A percentile compares a stretch with the other conserved stretches of the same genome.
phyloP scores from a whole-genome alignment of 2,888 invertebrate genomes.

The Caenorhabditis sp. region DNA sequence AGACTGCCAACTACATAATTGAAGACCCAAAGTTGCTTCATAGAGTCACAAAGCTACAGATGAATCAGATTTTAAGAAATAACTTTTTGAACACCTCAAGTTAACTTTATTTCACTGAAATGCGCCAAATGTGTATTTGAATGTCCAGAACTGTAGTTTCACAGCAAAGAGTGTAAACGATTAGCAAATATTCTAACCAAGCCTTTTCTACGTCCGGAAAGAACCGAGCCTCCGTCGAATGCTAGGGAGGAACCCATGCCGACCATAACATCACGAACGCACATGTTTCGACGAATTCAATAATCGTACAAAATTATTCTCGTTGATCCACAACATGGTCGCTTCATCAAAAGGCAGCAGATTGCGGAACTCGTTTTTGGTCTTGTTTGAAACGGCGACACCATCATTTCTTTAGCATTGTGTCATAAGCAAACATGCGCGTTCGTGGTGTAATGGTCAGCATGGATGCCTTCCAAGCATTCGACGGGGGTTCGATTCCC shows the following conservation, averaged over 20 bases:
- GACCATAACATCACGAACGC: constrained; percentile 77
- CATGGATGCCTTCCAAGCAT: constrained; percentile 77
- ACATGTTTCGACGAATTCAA: not conserved
- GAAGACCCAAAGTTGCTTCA: too few species aligned
- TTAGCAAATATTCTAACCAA: too few species aligned
- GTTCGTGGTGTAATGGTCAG: constrained; percentile 74
- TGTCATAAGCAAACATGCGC: constrained; percentile 2
- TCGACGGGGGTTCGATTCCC: constrained; percentile 78
- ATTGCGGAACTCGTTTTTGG: not conserved
- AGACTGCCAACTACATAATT: too few species aligned
- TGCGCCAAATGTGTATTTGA: too few species aligned
- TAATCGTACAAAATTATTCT: not conserved
- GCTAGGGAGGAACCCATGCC: constrained; percentile 77
- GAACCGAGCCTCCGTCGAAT: constrained; percentile 76
- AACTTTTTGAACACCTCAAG: too few species aligned
- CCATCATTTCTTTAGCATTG: not conserved
- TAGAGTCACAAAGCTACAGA: too few species aligned
- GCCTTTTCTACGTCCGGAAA: constrained; percentile 73
- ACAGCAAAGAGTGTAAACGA: too few species aligned
- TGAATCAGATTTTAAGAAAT: too few species aligned
- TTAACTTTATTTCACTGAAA: too few species aligned
- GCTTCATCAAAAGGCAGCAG: not conserved
- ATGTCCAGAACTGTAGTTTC: too few species aligned
- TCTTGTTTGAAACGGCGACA: not conserved
- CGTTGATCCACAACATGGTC: not conserved